These are phyloP conservation scores for Taeniopygia guttata DNA, from an alignment of 2,797 vertebrate species.

Conservation along the genomic window DNA sequence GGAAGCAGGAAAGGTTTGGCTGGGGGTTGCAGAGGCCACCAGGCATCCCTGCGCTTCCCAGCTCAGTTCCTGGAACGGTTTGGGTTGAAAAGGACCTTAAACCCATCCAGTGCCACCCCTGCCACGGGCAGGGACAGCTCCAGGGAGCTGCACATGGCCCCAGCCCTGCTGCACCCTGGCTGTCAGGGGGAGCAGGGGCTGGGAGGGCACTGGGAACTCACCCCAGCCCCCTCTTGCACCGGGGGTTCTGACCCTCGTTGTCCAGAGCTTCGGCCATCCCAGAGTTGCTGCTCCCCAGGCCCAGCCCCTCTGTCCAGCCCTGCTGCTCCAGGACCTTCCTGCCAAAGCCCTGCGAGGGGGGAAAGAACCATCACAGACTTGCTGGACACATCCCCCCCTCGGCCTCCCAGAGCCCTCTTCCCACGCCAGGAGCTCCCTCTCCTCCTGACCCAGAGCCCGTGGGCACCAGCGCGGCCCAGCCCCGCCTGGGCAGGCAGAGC, in stretches of 20 bases:
- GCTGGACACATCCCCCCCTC: background rate
- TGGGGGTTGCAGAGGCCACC: rapidly evolving
- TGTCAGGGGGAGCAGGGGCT: background rate
- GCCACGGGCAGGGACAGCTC: background rate
- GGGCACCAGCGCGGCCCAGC: background rate
- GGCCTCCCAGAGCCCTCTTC: background rate
- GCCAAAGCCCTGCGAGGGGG: slow-evolving; percentile 83
- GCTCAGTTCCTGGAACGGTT: background rate
- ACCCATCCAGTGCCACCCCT: background rate
- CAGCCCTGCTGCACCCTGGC: background rate
- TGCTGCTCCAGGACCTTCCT: slow-evolving; percentile 92
- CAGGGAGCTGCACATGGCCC: rapidly evolving
- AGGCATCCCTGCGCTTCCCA: background rate
- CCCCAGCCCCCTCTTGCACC: slow-evolving; percentile 94
- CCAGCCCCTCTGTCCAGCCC: slow-evolving; percentile 92
- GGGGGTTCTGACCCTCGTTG: slow-evolving; percentile 90
- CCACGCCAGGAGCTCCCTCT: background rate
- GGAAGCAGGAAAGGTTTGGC: background rate
- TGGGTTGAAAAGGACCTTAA: background rate
- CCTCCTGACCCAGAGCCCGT: rapidly evolving
- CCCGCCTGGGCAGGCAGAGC: background rate
- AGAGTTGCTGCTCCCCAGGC: slow-evolving; percentile 83
- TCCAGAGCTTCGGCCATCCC: slow-evolving; percentile 90
- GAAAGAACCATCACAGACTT: background rate
- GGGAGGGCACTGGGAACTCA: slow-evolving; percentile 65